Evolutionary conservation across 2,888 invertebrate genomes (phyloP).

Genomic region (Perithous albicinctus): DNA sequence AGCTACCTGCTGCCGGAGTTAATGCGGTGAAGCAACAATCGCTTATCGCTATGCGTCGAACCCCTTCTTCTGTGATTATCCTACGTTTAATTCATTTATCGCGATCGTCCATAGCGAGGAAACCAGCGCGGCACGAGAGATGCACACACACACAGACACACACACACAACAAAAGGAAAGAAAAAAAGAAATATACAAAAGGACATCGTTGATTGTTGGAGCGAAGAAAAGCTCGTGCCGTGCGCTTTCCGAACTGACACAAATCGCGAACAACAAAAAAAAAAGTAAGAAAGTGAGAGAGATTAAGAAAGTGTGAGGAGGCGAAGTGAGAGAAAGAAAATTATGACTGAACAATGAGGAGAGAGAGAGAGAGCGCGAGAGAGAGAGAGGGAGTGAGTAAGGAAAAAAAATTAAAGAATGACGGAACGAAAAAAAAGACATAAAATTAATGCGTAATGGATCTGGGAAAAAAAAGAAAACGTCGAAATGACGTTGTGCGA

Average conservation of each 20-base stretch:
- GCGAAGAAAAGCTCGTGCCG: constrained; percentile 63
- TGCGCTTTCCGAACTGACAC: constrained; percentile 71
- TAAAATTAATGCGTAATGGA: constrained; percentile 61
- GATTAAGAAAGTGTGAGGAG: constrained; percentile 9
- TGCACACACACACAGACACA: background rate
- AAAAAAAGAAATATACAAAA: background rate
- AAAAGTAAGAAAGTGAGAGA: constrained; percentile 36
- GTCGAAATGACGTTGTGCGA: constrained; percentile 68
- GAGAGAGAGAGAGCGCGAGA: constrained; percentile 14
- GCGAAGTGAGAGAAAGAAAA: constrained; percentile 30
- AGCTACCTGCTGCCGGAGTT: constrained; percentile 78
- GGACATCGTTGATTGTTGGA: constrained; percentile 11
- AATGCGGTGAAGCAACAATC: constrained; percentile 82
- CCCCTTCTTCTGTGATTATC: constrained; percentile 85
- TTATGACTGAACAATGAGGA: constrained; percentile 23
- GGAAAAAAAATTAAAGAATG: constrained; percentile 41
- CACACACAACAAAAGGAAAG: background rate
- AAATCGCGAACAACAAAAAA: constrained; percentile 63
- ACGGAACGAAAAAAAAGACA: constrained; percentile 48
- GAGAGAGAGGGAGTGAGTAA: constrained; percentile 29
- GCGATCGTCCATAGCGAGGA: constrained; percentile 63
- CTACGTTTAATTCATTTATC: constrained; percentile 84
- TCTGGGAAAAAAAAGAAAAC: constrained; percentile 46
- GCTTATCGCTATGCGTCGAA: constrained; percentile 78
- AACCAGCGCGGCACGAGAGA: constrained; percentile 29